Conservation (phyloP, 2,888 invertebrate genomes). For the Rotaria macrura region DNA sequence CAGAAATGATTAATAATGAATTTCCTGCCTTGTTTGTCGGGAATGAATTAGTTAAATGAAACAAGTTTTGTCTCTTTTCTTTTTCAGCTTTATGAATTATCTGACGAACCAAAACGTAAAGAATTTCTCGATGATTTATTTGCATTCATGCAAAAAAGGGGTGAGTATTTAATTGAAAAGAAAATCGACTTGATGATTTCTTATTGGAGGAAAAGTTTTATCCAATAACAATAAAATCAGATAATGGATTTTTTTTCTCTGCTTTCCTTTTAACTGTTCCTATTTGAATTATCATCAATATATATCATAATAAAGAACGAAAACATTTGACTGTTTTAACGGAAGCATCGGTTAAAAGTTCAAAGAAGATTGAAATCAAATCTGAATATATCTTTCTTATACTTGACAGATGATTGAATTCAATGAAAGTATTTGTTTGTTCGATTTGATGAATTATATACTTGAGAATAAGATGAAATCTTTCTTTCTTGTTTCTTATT, state of each 20-base stretch:
- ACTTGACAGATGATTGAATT: neutral
- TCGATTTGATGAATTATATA: neutral
- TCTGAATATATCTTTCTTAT: neutral
- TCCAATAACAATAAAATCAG: neutral
- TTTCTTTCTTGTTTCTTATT: neutral
- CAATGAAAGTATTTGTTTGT: constrained; percentile 13
- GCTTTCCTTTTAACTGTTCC: too few relatives aligned
- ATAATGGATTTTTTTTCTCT: neutral
- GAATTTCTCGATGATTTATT: constrained; percentile 97
- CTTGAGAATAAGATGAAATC: neutral
- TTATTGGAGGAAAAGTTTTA: neutral
- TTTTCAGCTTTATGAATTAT: constrained; percentile 92
- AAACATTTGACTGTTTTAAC: constrained; percentile 1
- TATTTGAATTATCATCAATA: neutral
- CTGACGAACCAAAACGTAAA: constrained; percentile 88
- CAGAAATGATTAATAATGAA: neutral
- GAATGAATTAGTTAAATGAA: neutral
- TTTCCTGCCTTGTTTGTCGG: neutral
- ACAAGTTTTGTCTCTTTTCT: constrained; percentile 40
- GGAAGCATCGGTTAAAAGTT: neutral
- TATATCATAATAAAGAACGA: neutral
- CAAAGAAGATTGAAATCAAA: neutral
- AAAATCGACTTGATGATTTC: neutral
- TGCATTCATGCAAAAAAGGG: constrained; percentile 94
- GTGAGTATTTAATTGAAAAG: constrained; percentile 57